A percentile compares a stretch with the other conserved stretches of the same genome.
Conservation (phyloP, 2,113 vertebrate species). For the Pollachius pollachius region DNA sequence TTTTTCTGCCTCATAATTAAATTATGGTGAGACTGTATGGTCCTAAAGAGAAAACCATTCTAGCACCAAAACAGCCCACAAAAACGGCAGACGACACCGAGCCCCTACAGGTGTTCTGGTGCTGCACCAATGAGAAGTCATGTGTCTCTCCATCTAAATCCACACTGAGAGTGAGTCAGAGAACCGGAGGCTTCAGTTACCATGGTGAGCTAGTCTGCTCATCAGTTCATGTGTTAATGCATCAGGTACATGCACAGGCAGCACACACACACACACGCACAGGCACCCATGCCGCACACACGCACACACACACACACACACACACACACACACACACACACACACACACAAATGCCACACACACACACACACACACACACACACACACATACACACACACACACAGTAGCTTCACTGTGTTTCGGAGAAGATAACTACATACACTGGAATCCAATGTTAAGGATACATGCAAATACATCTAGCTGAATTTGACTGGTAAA, state of each 20-base stretch:
- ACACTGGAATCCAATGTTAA: constrained; percentile 13
- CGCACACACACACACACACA: not conserved
- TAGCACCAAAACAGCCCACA: too few species aligned
- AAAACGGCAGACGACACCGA: too few species aligned
- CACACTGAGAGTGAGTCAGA: constrained; percentile 5
- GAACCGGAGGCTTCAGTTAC: constrained; percentile 1
- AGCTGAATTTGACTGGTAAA: constrained; percentile 58
- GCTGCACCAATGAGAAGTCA: not conserved
- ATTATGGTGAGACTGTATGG: too few species aligned
- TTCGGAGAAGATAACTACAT: constrained; percentile 49
- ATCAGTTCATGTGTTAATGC: constrained; percentile 1
- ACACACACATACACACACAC: not conserved
- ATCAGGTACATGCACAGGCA: not conserved
- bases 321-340: constrained; percentile 1
- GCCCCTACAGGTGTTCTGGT: not conserved
- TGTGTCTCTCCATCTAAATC: not conserved
- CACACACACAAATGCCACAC: not conserved
- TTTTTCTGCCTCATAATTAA: too few species aligned
- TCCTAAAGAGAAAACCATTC: too few species aligned
- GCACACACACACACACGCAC: constrained; percentile 1
- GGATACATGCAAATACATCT: constrained; percentile 55
- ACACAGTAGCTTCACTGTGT: constrained; percentile 6
- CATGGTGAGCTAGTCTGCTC: constrained; percentile 16
- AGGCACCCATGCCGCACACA: constrained; percentile 3
- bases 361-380: constrained; percentile 5